These are phyloP conservation scores for Zaprionus africanus DNA, from an alignment of 1,140 invertebrate species.

Conservation along the genomic window DNA sequence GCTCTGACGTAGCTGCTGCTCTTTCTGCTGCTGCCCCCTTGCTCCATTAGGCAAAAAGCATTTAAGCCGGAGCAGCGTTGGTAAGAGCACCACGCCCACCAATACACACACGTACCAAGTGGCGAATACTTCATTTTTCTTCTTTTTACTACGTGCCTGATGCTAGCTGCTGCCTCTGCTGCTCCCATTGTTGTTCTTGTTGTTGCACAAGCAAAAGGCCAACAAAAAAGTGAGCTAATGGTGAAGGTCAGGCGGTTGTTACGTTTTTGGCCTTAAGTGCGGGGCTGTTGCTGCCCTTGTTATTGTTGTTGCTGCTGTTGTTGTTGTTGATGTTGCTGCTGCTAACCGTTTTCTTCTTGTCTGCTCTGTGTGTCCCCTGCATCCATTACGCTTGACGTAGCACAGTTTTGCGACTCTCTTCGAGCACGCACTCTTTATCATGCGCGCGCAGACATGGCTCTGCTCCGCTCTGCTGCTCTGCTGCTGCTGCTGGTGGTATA, in stretches of 20 bases:
- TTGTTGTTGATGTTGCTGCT: conserved; percentile 30
- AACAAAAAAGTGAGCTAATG: conserved; percentile 66
- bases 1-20: conserved; percentile 48
- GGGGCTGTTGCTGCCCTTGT: conserved; percentile 45
- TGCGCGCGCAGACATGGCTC: conserved; percentile 40
- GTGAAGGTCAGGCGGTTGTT: conserved; percentile 77
- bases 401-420: conserved; percentile 17
- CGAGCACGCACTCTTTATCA: conserved; percentile 29
- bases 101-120: conserved; percentile 44
- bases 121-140: conserved; percentile 27
- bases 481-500: conserved; percentile 53
- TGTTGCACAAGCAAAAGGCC: conserved; percentile 28
- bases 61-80: conserved; percentile 57
- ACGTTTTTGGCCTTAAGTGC: conserved; percentile 73
- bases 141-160: conserved; percentile 40
- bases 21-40: conserved; percentile 21
- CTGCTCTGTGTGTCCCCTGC: conserved; percentile 41
- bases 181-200: conserved; percentile 18
- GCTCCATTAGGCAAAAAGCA: conserved; percentile 74
- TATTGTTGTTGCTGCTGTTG: conserved; percentile 35
- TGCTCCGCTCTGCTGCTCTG: conserved; percentile 15
- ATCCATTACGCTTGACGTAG: conserved; percentile 47
- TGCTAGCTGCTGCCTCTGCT: conserved; percentile 12
- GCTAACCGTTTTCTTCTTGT: conserved; percentile 3
- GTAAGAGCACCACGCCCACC: conserved; percentile 30